Percentiles rank a stretch among this genome's conserved stretches.
phyloP scores from a whole-genome alignment of 1,140 invertebrate genomes.

The Drosophila tropicalis region DNA sequence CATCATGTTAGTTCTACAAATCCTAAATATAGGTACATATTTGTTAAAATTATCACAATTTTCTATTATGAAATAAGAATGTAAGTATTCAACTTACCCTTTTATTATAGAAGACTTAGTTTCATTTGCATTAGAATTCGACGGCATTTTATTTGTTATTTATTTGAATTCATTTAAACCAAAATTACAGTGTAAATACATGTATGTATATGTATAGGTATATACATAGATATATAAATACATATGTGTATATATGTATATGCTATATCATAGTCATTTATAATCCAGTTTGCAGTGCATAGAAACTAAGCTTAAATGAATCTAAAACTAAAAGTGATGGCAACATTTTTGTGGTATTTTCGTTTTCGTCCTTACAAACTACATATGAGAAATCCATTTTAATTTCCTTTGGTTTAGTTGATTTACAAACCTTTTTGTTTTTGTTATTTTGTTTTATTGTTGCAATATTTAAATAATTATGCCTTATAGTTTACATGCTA shows the following conservation, averaged over 20 bases:
- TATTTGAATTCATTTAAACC: constrained; percentile 60
- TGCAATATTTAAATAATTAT: constrained; percentile 13
- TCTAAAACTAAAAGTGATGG: constrained; percentile 35
- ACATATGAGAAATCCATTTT: constrained; percentile 24
- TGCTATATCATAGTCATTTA: constrained; percentile 20
- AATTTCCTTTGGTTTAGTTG: constrained; percentile 20
- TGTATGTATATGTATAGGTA: constrained; percentile 3
- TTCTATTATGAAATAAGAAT: too few species aligned
- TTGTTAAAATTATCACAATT: too few species aligned
- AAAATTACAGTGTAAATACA: constrained; percentile 48
- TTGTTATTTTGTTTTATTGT: constrained; percentile 20
- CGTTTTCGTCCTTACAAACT: constrained; percentile 38
- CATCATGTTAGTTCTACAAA: too few species aligned
- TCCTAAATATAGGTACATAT: too few species aligned
- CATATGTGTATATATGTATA: constrained; percentile 23
- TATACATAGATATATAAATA: constrained; percentile 10
- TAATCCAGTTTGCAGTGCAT: constrained; percentile 67
- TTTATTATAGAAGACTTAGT: too few species aligned
- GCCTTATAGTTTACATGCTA: constrained; percentile 63
- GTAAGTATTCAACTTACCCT: not conserved
- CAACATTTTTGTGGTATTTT: constrained; percentile 35
- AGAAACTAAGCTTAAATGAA: constrained; percentile 53
- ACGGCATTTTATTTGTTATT: constrained; percentile 60
- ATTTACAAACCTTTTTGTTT: constrained; percentile 18
- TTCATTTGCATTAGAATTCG: constrained; percentile 37